Conservation (phyloP, 2,888 invertebrate genomes). For the Phragmatobia fuliginosa region DNA sequence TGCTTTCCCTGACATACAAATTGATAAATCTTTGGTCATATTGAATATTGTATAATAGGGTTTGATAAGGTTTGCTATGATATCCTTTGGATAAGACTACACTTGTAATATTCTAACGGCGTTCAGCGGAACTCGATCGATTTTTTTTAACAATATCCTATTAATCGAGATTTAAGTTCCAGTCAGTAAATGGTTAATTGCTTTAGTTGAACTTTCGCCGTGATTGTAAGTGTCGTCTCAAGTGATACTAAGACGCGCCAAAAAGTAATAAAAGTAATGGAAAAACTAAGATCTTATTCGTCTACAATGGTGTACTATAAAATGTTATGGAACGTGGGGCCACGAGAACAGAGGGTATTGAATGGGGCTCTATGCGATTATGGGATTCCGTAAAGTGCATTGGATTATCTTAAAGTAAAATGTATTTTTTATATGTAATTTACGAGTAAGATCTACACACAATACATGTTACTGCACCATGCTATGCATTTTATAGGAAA, state of each 20-base stretch:
- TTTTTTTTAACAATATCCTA: constrained; percentile 26
- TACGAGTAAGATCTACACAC: background rate
- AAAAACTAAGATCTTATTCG: constrained; percentile 68
- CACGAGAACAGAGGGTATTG: constrained; percentile 29
- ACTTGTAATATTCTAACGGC: too few species aligned
- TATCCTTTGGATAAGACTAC: too few species aligned
- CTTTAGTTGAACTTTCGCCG: constrained; percentile 54
- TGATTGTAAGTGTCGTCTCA: constrained; percentile 66
- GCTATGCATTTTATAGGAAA: background rate
- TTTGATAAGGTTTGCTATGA: background rate
- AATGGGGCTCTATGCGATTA: constrained; percentile 9
- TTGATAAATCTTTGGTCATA: background rate
- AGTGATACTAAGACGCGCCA: constrained; percentile 65
- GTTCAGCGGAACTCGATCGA: too few species aligned
- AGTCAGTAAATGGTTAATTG: constrained; percentile 53
- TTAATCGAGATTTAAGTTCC: constrained; percentile 44
- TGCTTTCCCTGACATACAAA: background rate
- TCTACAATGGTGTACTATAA: constrained; percentile 51
- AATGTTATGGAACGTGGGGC: constrained; percentile 40
- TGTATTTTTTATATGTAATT: background rate
- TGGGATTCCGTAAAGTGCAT: constrained; percentile 9
- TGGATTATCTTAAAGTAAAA: constrained; percentile 4
- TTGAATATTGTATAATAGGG: background rate
- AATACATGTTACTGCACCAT: background rate
- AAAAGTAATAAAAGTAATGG: constrained; percentile 73